These are phyloP conservation scores for Noctilio leporinus DNA, from an alignment of 2,113 vertebrate species.

Conservation along the genomic window DNA sequence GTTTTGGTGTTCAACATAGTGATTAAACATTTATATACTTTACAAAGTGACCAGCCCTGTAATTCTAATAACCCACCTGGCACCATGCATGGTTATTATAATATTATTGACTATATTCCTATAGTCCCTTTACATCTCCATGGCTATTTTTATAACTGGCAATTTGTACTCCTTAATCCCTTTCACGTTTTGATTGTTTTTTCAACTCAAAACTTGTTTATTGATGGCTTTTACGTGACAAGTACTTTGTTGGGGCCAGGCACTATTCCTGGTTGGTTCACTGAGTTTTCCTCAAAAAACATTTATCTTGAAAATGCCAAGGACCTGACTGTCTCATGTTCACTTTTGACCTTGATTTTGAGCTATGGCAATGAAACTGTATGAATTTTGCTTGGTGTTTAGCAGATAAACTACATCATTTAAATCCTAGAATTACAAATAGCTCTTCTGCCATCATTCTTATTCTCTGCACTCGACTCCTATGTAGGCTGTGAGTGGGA, in stretches of 20 bases:
- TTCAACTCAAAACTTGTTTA: background rate
- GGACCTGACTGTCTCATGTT: conserved; percentile 26
- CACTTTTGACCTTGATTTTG: background rate
- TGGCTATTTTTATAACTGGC: background rate
- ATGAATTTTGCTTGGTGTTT: conserved; percentile 23
- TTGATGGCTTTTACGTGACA: background rate
- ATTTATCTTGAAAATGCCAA: background rate
- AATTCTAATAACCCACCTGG: background rate
- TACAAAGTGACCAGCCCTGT: background rate
- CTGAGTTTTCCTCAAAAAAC: background rate
- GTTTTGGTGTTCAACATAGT: background rate
- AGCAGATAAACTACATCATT: background rate
- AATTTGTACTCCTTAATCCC: background rate
- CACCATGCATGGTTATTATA: background rate
- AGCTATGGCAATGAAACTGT: conserved; percentile 32
- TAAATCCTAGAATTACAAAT: background rate
- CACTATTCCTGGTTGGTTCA: background rate
- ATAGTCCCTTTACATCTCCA: background rate
- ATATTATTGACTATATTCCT: background rate
- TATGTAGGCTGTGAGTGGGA: conserved; percentile 83
- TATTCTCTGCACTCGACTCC: conserved; percentile 50
- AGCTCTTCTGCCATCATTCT: background rate
- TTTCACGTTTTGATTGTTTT: background rate
- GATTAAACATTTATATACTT: background rate
- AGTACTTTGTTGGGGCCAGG: background rate